Base-by-base conservation (phyloP, 2,888 invertebrate species). In the Crematogaster levior region DNA sequence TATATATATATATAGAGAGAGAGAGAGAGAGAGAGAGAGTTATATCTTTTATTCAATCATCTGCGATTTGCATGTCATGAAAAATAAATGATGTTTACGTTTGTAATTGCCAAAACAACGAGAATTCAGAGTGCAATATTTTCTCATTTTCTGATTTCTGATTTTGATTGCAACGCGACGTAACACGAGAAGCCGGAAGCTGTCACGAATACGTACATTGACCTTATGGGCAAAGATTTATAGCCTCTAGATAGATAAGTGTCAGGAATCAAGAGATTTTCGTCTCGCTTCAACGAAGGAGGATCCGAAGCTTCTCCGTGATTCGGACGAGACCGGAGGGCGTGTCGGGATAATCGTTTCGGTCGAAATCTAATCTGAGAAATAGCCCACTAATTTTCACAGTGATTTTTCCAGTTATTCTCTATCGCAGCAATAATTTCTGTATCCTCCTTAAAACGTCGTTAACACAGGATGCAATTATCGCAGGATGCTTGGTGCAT, bases 271-370 rank as follows among this genome's bases (percentile, higher is more conserved):
- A 68, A 63, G 73, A 81, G 73, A 81, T 75, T 80, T 75, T 56
- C 24, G 48, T 85, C 65, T 53, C 43, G 27, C 0, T 66, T 46
- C 15, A 66, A 34, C 51, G 60, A 24, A 58, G 58, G 30, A 40
- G 34, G 46, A 12, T 12, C 15, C 56, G 30, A 37, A 24, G 24
- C 15, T 70, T 34, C 46, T 24, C 43, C 60, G 21, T 60, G 60
- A 68, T 21, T 60, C 53, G 27, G 51, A 53, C 21, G 53, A n/a
- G n/a, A 79, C 9, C 9, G 43, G 34, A 70, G 82, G 84, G 84
- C 85, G 87, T 87, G 85, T 81, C 85, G 48, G 56, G 43, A 68
- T 72, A 74, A 73, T 81, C 70, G 51, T 46, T 74, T 27, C 24
- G 12, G 21, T 30, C 48, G 27, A 43, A 79, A 75, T 46, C 68